Conservation (phyloP, 1,140 invertebrate species). For the Bombus terrestris region DNA sequence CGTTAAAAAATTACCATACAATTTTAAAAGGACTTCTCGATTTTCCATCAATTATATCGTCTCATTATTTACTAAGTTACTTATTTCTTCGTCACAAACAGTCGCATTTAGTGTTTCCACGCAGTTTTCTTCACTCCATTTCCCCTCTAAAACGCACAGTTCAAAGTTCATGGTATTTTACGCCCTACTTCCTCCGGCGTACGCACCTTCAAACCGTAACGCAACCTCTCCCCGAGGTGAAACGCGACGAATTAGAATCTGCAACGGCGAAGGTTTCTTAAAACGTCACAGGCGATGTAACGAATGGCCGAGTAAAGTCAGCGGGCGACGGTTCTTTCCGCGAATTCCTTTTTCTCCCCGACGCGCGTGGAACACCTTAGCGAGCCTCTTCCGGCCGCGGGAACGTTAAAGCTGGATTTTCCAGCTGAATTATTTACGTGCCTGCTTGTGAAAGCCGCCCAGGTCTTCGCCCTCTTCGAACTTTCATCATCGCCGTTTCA, state of each 20-base stretch:
- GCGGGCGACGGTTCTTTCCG: conserved; percentile 34
- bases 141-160: conserved; percentile 38
- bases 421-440: conserved; percentile 76
- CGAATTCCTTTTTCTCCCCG: conserved; percentile 39
- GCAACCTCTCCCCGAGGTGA: conserved; percentile 59
- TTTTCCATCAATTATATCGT: not conserved
- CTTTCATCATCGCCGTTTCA: conserved; percentile 31
- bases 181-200: conserved; percentile 64
- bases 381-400: conserved; percentile 64
- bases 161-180: conserved; percentile 68
- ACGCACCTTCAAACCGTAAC: conserved; percentile 60
- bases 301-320: conserved; percentile 32
- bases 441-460: conserved; percentile 69
- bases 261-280: conserved; percentile 30
- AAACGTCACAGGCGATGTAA: conserved; percentile 56
- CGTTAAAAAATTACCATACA: rapidly evolving
- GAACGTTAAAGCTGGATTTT: conserved; percentile 73
- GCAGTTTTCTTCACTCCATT: conserved; percentile 38
- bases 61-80: no score
- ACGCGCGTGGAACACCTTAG: conserved; percentile 9
- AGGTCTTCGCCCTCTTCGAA: conserved; percentile 47
- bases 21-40: not conserved
- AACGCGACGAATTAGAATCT: conserved; percentile 64
- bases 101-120: not conserved
- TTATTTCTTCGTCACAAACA: not conserved